These are phyloP conservation scores for Drosophila nikananu DNA, from an alignment of 1,140 invertebrate genomes.

Conservation along the genomic window DNA sequence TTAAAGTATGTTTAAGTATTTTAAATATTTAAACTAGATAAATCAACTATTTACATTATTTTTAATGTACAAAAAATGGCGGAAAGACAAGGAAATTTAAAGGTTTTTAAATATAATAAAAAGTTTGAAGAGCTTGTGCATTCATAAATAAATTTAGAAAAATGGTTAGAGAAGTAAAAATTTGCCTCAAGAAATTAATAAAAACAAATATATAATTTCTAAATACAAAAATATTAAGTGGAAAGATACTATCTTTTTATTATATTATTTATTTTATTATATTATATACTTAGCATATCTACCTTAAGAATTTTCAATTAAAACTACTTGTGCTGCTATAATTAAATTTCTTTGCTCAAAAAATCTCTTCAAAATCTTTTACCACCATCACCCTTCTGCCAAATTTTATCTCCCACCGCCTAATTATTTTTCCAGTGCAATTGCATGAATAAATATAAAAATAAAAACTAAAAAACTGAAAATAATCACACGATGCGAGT, in stretches of 20 bases:
- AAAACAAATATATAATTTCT: neutral
- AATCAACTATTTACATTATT: too few species aligned
- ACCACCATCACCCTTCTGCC: too few species aligned
- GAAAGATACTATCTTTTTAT: too few species aligned
- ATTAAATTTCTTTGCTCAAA: neutral
- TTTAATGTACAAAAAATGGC: too few species aligned
- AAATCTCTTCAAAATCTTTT: neutral
- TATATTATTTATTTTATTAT: too few species aligned
- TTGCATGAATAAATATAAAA: conserved; percentile 32
- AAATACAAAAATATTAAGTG: neutral
- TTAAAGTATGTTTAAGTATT: too few species aligned
- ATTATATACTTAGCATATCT: neutral
- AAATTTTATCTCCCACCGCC: neutral
- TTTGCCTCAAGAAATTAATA: neutral
- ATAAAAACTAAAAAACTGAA: conserved; percentile 48
- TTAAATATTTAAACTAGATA: too few species aligned
- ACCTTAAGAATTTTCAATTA: neutral
- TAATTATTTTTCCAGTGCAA: conserved; percentile 7
- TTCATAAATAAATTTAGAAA: neutral
- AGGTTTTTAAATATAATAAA: too few species aligned
- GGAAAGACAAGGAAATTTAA: too few species aligned
- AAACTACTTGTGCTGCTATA: neutral
- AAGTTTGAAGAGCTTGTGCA: too few species aligned
- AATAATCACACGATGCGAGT: conserved; percentile 76
- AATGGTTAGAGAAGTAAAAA: too few species aligned